Evolutionary conservation across 2,113 vertebrate species (phyloP).

Genomic region (Pelobates fuscus): DNA sequence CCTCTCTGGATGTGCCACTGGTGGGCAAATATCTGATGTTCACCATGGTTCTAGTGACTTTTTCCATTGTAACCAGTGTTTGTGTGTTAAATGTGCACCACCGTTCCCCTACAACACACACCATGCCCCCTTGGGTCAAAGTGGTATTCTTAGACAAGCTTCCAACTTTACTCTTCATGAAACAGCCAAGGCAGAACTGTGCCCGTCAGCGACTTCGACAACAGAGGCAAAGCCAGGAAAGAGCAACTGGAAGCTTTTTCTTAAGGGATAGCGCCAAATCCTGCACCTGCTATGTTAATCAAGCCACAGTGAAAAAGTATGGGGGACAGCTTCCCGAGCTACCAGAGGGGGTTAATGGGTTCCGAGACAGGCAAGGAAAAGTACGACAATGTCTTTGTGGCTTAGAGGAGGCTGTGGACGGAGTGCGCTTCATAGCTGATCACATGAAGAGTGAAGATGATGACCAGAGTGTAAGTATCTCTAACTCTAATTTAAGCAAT

Average conservation of each 20-base stretch:
- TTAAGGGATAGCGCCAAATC: slow-evolving; percentile 61
- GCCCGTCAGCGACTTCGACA: slow-evolving; percentile 86
- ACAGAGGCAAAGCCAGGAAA: slow-evolving; percentile 71
- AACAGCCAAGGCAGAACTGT: slow-evolving; percentile 84
- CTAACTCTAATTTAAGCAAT: neutral
- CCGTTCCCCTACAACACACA: slow-evolving; percentile 93
- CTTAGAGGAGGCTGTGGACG: slow-evolving; percentile 87
- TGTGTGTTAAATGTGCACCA: slow-evolving; percentile 95
- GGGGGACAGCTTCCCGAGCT: slow-evolving; percentile 28
- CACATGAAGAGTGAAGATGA: slow-evolving; percentile 95
- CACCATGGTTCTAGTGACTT: slow-evolving; percentile 97
- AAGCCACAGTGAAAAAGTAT: slow-evolving; percentile 72
- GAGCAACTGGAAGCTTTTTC: neutral
- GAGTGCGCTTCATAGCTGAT: slow-evolving; percentile 92
- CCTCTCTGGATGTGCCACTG: slow-evolving; percentile 89
- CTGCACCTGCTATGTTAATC: slow-evolving; percentile 87
- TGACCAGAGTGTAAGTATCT: slow-evolving; percentile 88
- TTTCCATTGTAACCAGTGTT: slow-evolving; percentile 94
- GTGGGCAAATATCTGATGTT: slow-evolving; percentile 98
- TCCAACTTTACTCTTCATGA: slow-evolving; percentile 90
- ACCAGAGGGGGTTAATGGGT: slow-evolving; percentile 74
- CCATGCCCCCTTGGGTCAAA: slow-evolving; percentile 93
- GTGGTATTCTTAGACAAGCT: slow-evolving; percentile 89
- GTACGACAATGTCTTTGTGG: slow-evolving; percentile 70
- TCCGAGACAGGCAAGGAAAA: slow-evolving; percentile 64